Evolutionary conservation across 2,888 invertebrate species (phyloP), one percentile per base, ranked within the genome.

Genomic region (Liopterus haemorrhoidalis): DNA sequence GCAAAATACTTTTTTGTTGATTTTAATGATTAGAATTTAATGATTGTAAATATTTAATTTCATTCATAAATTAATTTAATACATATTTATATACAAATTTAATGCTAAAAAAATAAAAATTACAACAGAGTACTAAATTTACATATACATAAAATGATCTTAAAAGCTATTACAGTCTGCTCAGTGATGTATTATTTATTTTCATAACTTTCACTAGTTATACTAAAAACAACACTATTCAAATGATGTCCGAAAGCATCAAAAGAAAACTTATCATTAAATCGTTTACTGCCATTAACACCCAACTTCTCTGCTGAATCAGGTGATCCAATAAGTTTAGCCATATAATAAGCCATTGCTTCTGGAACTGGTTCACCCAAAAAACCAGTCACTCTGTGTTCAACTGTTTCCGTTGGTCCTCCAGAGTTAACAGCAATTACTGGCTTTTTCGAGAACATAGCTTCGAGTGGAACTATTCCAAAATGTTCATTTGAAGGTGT

Each of bases 391-490:
- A 79, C 74, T 38, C 78, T 79, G 69, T 90, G 74, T 0, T 81
- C 71, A 35, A 99, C 74, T 0, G 99, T 95, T 68, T 99, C 99
- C 1, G 81, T 81, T 0, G 99, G 99, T 0, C 99, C 99, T 18
- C 99, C 99, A 59, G 88, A 90, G 59, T 91, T 87, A 0, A 90
- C 85, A 0, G 99, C 99, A 53, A 99, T 82, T 0, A 99, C 95
- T 3, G 97, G 95, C 60, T 90, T 88, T 3, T 78, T 74, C 63
- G 84, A 81, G 63, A 90, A 90, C 99, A 99, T 99, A 0, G 96
- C 95, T 73, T 99, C 99, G 41, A 99, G 72, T 0, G 99, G 99
- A 5, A 99, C 99, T 58, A 99, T 99, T 4, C 99, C 99, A 72
- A 99, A 99, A 70, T 99, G 99, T 67, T 99, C 99, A 64, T 89